These are phyloP conservation scores for Picathartes gymnocephalus DNA, from an alignment of 2,113 vertebrate species.

Conservation along the genomic window DNA sequence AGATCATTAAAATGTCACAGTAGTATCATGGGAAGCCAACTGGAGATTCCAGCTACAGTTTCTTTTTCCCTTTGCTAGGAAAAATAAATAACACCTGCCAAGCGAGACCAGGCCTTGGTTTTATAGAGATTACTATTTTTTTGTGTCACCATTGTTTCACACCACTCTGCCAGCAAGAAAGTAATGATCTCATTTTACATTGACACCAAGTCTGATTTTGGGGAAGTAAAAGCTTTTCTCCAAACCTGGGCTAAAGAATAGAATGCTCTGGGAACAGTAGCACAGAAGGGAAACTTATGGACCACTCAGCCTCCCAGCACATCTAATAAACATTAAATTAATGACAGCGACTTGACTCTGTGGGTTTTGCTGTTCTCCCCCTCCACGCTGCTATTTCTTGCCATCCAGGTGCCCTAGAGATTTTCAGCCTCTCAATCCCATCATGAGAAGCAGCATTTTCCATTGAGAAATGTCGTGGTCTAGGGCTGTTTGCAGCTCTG, in stretches of 20 bases:
- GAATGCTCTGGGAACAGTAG: background rate
- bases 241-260: background rate
- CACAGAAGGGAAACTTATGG: background rate
- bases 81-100: slow-evolving; percentile 45
- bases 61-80: background rate
- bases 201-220: background rate
- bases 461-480: background rate
- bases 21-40: background rate
- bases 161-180: background rate
- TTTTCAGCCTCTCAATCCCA: background rate
- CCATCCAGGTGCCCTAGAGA: background rate
- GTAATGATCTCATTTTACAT: background rate
- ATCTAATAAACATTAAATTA: background rate
- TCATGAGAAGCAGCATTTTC: background rate
- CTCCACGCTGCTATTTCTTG: background rate
- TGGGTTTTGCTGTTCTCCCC: background rate
- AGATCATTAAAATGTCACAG: slow-evolving; percentile 46
- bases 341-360: background rate
- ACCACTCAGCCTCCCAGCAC: background rate
- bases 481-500: background rate
- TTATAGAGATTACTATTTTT: background rate
- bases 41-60: slow-evolving; percentile 5
- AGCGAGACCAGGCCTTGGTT: background rate
- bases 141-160: background rate
- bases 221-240: background rate